Percentiles rank a stretch among this genome's conserved stretches.
These are phyloP conservation scores for Yponomeuta plumbellus DNA, from an alignment of 2,888 invertebrate genomes.

Conservation along the genomic window DNA sequence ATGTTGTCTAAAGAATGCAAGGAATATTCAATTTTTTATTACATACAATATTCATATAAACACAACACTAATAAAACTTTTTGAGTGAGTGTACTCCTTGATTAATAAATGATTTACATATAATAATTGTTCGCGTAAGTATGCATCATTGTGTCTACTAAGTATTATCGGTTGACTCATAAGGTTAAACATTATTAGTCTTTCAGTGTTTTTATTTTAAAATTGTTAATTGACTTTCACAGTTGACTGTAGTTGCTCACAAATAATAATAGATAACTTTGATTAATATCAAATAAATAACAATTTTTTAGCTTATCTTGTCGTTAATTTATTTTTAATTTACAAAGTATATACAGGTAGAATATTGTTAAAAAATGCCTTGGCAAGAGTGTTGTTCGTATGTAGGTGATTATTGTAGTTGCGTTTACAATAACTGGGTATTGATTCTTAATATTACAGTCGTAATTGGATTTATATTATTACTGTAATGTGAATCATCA, in stretches of 20 bases:
- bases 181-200: background rate
- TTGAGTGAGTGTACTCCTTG: background rate
- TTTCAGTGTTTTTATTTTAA: too few relatives aligned
- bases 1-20: background rate
- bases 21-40: background rate
- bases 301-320: conserved; percentile 4
- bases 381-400: too few relatives aligned
- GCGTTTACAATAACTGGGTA: too few relatives aligned
- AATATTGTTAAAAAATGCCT: too few relatives aligned
- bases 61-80: background rate
- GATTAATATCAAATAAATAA: background rate
- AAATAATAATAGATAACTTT: background rate
- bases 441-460: too few relatives aligned
- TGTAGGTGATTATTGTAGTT: too few relatives aligned
- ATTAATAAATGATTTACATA: too few relatives aligned
- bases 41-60: background rate
- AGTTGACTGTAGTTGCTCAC: background rate
- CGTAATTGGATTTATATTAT: too few relatives aligned
- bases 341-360: too few relatives aligned
- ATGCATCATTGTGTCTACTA: background rate
- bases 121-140: too few relatives aligned
- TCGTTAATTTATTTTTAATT: background rate
- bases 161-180: background rate
- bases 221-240: background rate
- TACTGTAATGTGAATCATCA: too few relatives aligned